Conservation (phyloP, 2,113 vertebrate species). For the Erythrocercus mccallii region DNA sequence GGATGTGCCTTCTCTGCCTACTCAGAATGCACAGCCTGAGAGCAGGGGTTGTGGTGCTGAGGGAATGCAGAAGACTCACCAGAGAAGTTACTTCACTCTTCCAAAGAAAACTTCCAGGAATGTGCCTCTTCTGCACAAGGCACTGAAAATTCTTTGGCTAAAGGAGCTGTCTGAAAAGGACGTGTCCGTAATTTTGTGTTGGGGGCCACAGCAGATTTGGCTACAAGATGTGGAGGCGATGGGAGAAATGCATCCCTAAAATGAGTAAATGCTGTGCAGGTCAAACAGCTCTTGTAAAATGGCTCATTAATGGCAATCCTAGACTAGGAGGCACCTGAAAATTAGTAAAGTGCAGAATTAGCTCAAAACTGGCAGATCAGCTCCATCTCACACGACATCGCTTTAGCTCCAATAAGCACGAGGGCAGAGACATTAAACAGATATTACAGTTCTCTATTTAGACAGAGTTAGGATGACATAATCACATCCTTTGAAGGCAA, state of each 20-base stretch:
- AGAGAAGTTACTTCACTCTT: not conserved
- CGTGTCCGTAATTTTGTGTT: not conserved
- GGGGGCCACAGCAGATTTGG: not conserved
- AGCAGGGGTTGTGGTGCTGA: fast-evolving
- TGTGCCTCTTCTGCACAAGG: not conserved
- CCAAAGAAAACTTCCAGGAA: not conserved
- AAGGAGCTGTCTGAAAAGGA: not conserved
- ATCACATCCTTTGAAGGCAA: slow-evolving; percentile 8
- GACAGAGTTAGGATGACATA: slow-evolving; percentile 25
- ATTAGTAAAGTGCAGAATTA: slow-evolving; percentile 23
- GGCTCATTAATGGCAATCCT: not conserved
- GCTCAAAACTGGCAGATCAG: slow-evolving; percentile 8
- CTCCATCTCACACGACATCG: not conserved
- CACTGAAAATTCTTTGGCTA: not conserved
- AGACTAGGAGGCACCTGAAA: slow-evolving; percentile 50
- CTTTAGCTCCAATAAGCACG: not conserved
- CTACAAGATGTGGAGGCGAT: not conserved
- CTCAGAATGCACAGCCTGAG: not conserved
- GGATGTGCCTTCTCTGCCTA: not conserved
- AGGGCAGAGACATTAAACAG: slow-evolving; percentile 24
- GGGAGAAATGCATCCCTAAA: not conserved
- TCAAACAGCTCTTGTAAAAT: slow-evolving; percentile 14
- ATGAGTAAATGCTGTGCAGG: not conserved
- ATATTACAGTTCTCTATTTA: slow-evolving; percentile 20
- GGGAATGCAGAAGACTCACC: not conserved